Conservation (phyloP, 92 coral and sea anemone species). For the Phenganax stokvisi region DNA sequence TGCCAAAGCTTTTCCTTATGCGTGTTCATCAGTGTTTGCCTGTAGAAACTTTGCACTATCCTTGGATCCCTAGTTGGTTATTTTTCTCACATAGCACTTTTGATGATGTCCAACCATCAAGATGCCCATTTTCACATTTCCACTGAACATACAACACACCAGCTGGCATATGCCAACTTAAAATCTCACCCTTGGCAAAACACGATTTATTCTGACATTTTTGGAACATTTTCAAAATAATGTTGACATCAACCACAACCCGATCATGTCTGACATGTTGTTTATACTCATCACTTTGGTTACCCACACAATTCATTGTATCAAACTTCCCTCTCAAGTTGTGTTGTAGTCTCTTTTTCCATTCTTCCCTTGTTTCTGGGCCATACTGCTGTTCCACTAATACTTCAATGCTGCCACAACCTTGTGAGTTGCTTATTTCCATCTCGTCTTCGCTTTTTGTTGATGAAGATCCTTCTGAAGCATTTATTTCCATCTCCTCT, state of each 20-base stretch:
- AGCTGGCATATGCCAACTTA: conserved; percentile 11
- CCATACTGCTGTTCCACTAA: neutral
- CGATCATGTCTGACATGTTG: conserved; percentile 2
- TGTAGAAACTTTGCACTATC: too few relatives aligned
- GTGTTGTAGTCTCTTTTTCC: neutral
- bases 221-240: conserved; percentile 4
- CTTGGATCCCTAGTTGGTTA: neutral
- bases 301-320: conserved; percentile 7
- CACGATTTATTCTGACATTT: conserved; percentile 25
- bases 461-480: too few relatives aligned
- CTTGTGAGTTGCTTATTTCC: too few relatives aligned
- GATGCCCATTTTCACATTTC: conserved; percentile 38
- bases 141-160: conserved; percentile 37
- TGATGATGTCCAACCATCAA: conserved; percentile 44
- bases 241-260: conserved; percentile 39
- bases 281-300: neutral
- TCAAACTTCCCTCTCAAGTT: conserved; percentile 11
- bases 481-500: too few relatives aligned
- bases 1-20: too few relatives aligned
- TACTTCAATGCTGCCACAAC: too few relatives aligned
- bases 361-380: neutral
- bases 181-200: neutral
- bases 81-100: conserved; percentile 27
- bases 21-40: too few relatives aligned
- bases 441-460: too few relatives aligned